Base-by-base conservation (phyloP, 2,113 vertebrate species). In the Pelodiscus sinensis region DNA sequence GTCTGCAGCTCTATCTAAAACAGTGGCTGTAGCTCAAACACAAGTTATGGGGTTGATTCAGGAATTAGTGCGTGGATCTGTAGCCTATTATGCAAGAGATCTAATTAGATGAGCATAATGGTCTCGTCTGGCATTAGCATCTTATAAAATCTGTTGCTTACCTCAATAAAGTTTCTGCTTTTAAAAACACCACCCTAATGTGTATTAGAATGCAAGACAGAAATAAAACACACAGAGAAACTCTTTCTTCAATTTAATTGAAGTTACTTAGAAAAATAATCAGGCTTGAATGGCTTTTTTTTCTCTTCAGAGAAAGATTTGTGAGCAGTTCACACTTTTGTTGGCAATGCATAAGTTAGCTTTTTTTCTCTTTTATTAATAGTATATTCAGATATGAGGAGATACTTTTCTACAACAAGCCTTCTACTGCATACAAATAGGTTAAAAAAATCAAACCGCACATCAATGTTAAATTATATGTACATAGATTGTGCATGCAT, bases 251-350 rank as follows among this genome's bases (percentile, higher is more conserved):
- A 98, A 97, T 98, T 98, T 98, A 98, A 98, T 98, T 98, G 97
- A 98, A 98, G 96, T 98, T 98, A 98, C 96, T 98, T 98, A 98
- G 97, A 98, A 98, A 98, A 98, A 98, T 98, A 98, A 98, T 98
- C 97, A 98, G 97, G 97, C 97, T 98, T 97, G 97, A 98, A 98
- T 98, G 97, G 97, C 98, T 98, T 97, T 98, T 97, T 97, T 94
- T 90, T 91, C 31, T 85, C 77, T 83, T 71, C 81, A 96, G 97
- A 97, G 96, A 97, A 97, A 97, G 97, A 97, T 96, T 97, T 88
- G 97, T 91, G 96, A 98, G 97, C 97, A 97, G 95, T 96, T 98
- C 97, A 97, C 96, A 92, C 96, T 92, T 97, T 89, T 92, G 95
- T 96, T 98, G 97, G 97, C 97, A 96, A 97, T 92, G 94, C 97